phyloP scores from a whole-genome alignment of 2,888 invertebrate species.

The Caenorhabditis virilis region DNA sequence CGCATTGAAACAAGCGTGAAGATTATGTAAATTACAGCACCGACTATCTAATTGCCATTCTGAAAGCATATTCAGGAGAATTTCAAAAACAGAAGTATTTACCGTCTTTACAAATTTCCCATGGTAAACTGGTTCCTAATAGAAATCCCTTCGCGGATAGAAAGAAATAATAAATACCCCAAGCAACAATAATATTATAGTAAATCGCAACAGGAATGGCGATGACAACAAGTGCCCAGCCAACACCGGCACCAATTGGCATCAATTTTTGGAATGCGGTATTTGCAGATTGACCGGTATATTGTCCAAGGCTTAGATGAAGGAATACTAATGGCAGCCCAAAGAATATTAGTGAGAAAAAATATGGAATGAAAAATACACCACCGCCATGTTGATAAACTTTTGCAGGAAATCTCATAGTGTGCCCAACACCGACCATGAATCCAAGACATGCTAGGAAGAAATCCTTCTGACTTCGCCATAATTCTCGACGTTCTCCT shows the following conservation, averaged over 20 bases:
- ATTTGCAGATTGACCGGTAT: conserved; percentile 57
- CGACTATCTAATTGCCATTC: conserved; percentile 57
- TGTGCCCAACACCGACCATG: conserved; percentile 66
- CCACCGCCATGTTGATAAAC: conserved; percentile 62
- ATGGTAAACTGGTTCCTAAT: conserved; percentile 44
- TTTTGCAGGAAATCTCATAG: conserved; percentile 64
- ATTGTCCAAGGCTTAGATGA: conserved; percentile 64
- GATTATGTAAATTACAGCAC: conserved; percentile 59
- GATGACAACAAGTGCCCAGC: conserved; percentile 65
- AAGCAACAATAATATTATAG: conserved; percentile 63
- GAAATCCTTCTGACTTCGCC: conserved; percentile 64
- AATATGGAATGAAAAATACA: conserved; percentile 65
- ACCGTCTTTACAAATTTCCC: conserved; percentile 47
- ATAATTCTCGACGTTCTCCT: conserved; percentile 59
- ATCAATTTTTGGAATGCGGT: conserved; percentile 63
- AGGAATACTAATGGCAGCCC: conserved; percentile 66
- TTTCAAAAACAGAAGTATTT: too few relatives aligned
- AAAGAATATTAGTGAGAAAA: conserved; percentile 59
- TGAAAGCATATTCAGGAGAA: conserved; percentile 23
- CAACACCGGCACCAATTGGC: conserved; percentile 64
- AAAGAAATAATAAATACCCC: conserved; percentile 65
- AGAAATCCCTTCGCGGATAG: conserved; percentile 55
- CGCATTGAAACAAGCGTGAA: conserved; percentile 48
- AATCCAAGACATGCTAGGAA: conserved; percentile 66
- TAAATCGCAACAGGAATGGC: conserved; percentile 66